phyloP scores from a whole-genome alignment of 1,140 invertebrate species.

The Planococcus citri region DNA sequence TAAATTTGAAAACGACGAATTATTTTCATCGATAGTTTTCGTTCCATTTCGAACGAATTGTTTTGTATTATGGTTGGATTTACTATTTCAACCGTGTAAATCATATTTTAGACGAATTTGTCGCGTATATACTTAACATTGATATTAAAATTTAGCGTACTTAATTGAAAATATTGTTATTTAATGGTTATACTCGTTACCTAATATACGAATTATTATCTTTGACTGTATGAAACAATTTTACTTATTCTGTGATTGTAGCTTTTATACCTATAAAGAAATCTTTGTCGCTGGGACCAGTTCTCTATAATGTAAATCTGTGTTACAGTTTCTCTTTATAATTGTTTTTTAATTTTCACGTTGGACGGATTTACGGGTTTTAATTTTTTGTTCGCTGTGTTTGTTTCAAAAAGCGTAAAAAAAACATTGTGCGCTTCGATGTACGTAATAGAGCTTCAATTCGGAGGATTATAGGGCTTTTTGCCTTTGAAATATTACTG shows the following conservation, averaged over 20 bases:
- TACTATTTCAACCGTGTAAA: too few relatives aligned
- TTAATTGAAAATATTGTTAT: background rate
- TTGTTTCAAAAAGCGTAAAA: too few relatives aligned
- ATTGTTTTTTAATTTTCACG: too few relatives aligned
- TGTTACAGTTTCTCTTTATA: background rate
- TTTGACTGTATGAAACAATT: slow-evolving; percentile 3
- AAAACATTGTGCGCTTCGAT: too few relatives aligned
- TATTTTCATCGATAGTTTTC: too few relatives aligned
- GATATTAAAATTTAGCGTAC: background rate
- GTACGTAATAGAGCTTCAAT: too few relatives aligned
- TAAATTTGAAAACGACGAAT: too few relatives aligned
- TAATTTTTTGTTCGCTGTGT: background rate
- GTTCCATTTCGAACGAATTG: too few relatives aligned
- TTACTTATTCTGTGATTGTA: slow-evolving; percentile 4
- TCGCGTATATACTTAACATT: background rate
- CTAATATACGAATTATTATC: background rate
- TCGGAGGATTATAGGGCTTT: too few relatives aligned
- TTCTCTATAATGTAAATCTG: slow-evolving; percentile 1
- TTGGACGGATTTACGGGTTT: background rate
- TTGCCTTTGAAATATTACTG: too few relatives aligned
- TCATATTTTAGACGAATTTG: too few relatives aligned
- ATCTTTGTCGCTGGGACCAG: background rate
- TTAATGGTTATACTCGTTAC: background rate
- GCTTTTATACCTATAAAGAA: background rate
- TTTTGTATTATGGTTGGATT: too few relatives aligned